Evolutionary conservation across 1,140 invertebrate species (phyloP).

Genomic region (Bombyx mandarina): DNA sequence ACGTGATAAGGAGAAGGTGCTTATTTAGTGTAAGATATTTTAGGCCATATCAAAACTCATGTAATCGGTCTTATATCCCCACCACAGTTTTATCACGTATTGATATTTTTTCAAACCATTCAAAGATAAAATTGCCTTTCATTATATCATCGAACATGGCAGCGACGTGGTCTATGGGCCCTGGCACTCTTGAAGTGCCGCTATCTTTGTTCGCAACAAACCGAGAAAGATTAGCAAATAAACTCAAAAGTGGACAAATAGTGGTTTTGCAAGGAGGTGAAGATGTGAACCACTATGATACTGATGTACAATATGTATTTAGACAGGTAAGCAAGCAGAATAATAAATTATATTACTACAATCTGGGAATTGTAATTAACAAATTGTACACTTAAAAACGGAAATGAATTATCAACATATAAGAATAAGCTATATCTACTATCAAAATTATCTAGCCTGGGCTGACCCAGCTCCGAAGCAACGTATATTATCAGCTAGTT

Average conservation of each 20-base stretch:
- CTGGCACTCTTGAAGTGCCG: conserved; percentile 69
- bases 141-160: conserved; percentile 29
- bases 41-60: background rate
- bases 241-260: conserved; percentile 52
- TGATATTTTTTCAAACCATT: conserved; percentile 6
- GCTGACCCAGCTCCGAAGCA: no score
- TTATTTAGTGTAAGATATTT: background rate
- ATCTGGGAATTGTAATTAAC: no score
- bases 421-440: no score
- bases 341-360: background rate
- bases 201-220: conserved; percentile 69
- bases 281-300: conserved; percentile 70
- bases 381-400: no score
- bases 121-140: conserved; percentile 4
- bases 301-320: conserved; percentile 71
- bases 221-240: conserved; percentile 53
- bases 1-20: background rate
- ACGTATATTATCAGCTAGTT: no score
- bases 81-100: conserved; percentile 3
- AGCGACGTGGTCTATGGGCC: conserved; percentile 68
- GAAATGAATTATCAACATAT: no score
- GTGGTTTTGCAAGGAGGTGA: conserved; percentile 71
- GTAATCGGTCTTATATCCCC: conserved; percentile 10
- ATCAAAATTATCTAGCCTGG: no score
- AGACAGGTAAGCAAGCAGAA: conserved; percentile 57